Evolutionary conservation across 2,888 invertebrate genomes (phyloP).

Genomic region (Athalia cordata): DNA sequence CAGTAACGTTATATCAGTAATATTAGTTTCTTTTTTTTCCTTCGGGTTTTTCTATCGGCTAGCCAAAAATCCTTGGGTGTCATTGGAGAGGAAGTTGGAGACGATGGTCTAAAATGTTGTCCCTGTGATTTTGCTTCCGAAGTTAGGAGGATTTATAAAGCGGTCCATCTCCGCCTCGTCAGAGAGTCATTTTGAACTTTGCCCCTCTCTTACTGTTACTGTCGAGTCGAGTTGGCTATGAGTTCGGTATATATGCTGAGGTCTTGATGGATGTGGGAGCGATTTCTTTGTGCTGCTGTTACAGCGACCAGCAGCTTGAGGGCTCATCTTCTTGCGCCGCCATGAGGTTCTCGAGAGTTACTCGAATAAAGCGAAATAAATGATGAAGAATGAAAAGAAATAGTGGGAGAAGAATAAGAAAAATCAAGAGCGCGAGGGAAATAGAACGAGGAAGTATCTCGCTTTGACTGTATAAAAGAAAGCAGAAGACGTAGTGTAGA

Average conservation of each 20-base stretch:
- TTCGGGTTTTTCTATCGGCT: not conserved
- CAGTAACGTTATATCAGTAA: no score
- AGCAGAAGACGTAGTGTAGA: no score
- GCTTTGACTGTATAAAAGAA: not conserved
- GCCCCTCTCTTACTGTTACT: not conserved
- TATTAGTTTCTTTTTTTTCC: slow-evolving; percentile 42
- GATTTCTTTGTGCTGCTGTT: slow-evolving; percentile 25
- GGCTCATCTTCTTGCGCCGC: no score
- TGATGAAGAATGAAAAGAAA: no score
- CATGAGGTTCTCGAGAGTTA: no score
- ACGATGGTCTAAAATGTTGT: slow-evolving; percentile 27
- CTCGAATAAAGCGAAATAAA: not conserved
- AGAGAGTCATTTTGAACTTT: not conserved
- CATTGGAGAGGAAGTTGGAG: slow-evolving; percentile 20
- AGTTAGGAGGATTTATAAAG: not conserved
- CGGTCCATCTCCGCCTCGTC: slow-evolving; percentile 29
- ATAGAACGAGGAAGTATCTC: slow-evolving; percentile 16
- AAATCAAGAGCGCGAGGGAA: not conserved
- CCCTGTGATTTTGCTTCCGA: slow-evolving; percentile 32
- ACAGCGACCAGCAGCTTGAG: no score
- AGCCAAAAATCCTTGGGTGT: not conserved
- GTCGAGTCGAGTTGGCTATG: not conserved
- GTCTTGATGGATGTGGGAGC: slow-evolving; percentile 34
- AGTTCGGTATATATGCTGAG: not conserved
- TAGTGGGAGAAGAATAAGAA: no score